Evolutionary conservation across 2,113 vertebrate genomes (phyloP).

Genomic region (Halcyon senegalensis): DNA sequence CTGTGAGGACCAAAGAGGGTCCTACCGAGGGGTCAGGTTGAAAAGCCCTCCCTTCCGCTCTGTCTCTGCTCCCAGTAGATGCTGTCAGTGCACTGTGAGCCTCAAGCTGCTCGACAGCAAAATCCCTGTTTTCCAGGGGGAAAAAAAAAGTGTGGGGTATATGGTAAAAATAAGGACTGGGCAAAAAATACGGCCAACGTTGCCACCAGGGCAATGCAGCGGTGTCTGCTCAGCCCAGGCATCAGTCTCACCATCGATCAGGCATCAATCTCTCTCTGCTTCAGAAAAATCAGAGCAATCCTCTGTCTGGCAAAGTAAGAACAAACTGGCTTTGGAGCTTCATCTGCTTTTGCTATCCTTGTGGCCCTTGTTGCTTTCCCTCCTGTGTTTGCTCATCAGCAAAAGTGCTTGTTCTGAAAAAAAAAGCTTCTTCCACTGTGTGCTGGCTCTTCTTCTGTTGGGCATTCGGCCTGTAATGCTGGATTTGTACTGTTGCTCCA

Average conservation of each 20-base stretch:
- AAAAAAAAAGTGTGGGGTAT: rapidly evolving
- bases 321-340: neutral
- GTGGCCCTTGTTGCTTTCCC: neutral
- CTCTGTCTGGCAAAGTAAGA: neutral
- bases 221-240: neutral
- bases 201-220: neutral
- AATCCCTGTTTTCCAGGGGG: neutral
- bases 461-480: neutral
- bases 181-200: neutral
- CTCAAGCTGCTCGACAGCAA: neutral
- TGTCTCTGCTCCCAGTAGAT: neutral
- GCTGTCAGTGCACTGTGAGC: neutral
- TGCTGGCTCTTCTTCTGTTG: neutral
- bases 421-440: neutral
- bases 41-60: neutral
- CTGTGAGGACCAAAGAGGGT: neutral
- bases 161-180: neutral
- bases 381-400: neutral
- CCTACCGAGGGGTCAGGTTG: neutral
- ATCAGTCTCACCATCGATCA: rapidly evolving
- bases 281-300: neutral
- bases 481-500: neutral
- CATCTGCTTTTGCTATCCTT: neutral
- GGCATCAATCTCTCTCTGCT: neutral
- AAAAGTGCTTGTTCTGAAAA: neutral